phyloP scores from a whole-genome alignment of 2,888 invertebrate genomes.

The Sphinx pinastri region DNA sequence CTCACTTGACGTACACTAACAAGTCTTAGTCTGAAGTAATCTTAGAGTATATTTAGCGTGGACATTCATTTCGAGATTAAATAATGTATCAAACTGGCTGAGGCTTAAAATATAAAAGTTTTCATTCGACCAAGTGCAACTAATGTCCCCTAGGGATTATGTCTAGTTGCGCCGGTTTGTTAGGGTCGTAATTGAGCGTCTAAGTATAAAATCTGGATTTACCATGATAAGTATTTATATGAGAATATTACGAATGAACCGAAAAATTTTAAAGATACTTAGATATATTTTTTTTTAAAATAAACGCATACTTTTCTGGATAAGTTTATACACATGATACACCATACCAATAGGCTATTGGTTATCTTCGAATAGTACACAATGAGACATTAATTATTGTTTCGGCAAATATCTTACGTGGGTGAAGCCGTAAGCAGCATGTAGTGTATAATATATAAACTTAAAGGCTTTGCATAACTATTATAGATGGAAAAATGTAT shows the following conservation, averaged over 20 bases:
- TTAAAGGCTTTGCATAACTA: no score
- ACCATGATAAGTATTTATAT: background rate
- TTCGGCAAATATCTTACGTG: no score
- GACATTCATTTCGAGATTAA: constrained; percentile 20
- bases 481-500: no score
- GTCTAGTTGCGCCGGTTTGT: background rate
- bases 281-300: no score
- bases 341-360: no score
- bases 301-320: no score
- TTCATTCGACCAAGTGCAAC: constrained; percentile 18
- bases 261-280: no score
- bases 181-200: background rate
- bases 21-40: constrained; percentile 19
- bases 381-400: no score
- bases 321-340: no score
- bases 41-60: constrained; percentile 16
- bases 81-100: constrained; percentile 9
- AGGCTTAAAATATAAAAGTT: background rate
- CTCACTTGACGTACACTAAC: constrained; percentile 14
- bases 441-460: no score
- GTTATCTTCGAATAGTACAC: no score
- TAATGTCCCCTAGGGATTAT: background rate
- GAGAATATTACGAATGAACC: background rate
- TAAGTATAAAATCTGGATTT: background rate
- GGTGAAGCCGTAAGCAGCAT: no score